Conservation (phyloP, 2,113 vertebrate genomes). For the Sisor rabdophorus region DNA sequence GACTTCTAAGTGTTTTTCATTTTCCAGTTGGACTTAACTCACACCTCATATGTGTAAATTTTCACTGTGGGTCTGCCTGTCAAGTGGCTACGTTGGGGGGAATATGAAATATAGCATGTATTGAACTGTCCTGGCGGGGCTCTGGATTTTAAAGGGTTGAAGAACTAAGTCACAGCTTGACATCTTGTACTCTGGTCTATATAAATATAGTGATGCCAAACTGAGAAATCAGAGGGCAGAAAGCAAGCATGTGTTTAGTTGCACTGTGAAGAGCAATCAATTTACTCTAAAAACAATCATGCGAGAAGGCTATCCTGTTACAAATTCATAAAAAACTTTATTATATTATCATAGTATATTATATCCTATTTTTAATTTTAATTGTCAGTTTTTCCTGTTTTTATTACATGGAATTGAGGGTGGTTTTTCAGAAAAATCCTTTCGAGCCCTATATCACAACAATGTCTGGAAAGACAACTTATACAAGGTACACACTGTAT, state of each 20-base stretch:
- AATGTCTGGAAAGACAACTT: no score
- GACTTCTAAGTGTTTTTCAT: neutral
- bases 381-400: neutral
- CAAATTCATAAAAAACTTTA: neutral
- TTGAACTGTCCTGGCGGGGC: constrained; percentile 5
- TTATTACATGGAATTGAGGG: neutral
- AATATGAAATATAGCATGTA: constrained; percentile 1
- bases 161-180: neutral
- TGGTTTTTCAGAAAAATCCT: neutral
- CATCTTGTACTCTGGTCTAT: neutral
- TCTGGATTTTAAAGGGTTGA: constrained; percentile 1
- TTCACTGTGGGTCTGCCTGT: constrained; percentile 13
- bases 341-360: neutral
- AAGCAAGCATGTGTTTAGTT: neutral
- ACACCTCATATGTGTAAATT: neutral
- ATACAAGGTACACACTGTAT: no score
- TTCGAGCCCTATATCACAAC: neutral
- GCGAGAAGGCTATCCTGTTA: neutral
- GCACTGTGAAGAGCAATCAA: neutral
- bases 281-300: neutral
- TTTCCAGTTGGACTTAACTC: neutral
- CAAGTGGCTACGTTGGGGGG: neutral
- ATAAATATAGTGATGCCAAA: neutral
- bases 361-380: neutral
- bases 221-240: neutral